Conservation (phyloP, 2,888 invertebrate species). For the Netelia virgata region DNA sequence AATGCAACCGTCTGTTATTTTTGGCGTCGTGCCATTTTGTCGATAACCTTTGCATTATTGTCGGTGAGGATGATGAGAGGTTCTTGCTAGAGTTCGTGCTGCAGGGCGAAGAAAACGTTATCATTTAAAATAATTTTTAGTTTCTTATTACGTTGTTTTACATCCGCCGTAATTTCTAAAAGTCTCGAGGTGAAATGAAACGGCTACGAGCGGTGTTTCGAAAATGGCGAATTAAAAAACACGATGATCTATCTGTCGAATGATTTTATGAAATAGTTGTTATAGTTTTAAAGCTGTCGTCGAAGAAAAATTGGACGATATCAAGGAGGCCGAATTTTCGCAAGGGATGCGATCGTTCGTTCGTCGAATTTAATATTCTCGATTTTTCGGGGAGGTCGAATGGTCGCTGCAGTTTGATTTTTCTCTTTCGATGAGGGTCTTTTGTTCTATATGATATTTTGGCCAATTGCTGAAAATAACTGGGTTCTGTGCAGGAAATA, state of each 20-base stretch:
- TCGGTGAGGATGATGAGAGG: conserved; percentile 66
- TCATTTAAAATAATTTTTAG: background rate
- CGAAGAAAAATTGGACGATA: too few species aligned
- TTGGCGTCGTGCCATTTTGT: conserved; percentile 80
- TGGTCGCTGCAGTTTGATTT: background rate
- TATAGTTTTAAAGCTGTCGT: too few species aligned
- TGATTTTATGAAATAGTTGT: too few species aligned
- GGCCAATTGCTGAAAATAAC: conserved; percentile 32
- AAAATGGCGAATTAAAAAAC: too few species aligned
- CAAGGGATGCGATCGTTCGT: background rate
- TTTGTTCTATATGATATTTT: background rate
- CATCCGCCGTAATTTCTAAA: too few species aligned
- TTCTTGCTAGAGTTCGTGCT: conserved; percentile 69
- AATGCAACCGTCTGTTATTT: conserved; percentile 80
- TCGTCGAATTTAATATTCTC: background rate
- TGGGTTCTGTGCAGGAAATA: conserved; percentile 26
- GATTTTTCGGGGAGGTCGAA: conserved; percentile 7
- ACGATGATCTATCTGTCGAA: too few species aligned
- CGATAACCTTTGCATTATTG: conserved; percentile 79
- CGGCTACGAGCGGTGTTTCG: too few species aligned
- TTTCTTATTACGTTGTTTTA: too few species aligned
- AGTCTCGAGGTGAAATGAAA: too few species aligned
- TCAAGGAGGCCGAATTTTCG: too few species aligned
- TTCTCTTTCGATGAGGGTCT: background rate
- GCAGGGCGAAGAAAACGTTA: conserved; percentile 51